Base-by-base conservation (phyloP, 1,140 invertebrate genomes). In the Drosophila pachea region DNA sequence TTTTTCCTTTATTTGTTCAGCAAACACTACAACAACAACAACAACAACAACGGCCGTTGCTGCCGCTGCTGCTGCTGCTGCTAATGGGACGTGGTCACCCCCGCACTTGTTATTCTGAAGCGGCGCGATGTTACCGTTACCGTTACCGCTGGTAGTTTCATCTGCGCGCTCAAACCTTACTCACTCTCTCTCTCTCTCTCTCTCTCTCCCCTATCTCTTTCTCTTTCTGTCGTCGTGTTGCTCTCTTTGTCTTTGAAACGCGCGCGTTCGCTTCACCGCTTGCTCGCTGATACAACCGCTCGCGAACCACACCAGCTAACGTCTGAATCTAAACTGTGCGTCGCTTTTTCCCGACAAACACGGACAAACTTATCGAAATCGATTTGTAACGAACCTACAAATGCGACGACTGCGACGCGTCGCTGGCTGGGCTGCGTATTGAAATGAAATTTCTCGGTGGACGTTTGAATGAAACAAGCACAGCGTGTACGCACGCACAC, bases 361-460 rank as follows among this genome's bases (percentile, higher is more conserved):
- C 81, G 71, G 74, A 72, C 81, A 86, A 86, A 86, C 81, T 75
- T 86, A 86, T 76, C 79, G 82, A 76, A 78, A 86, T 83, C 78
- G 82, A 86, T 81, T 86, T 81, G 81, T 84, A 86, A 75, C 65
- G 79, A 71, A 75, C 72, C 69, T 68, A 75, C 74, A 67, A 68
- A 66, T 22, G 53, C 52, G 71, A 66, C 76, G 45, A 68, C 73
- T 55, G 70, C 50, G 62, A 66, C 68, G 63, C 64, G 58, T 49
- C 63, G 63, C 66, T 60, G 69, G 73, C 70, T 54, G 69, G 53
- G 59, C 54, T 68, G 63, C 73, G 76, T 78, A 79, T 74, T 77
- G 71, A 83, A 83, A 83, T 79, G 72, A 79, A 83, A 83, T 83
- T 83, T 83, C 78, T 83, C 78, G 69, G 61, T 71, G 63, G 49